Conservation (phyloP, 2,888 invertebrate species). For the Nymphalis polychloros region DNA sequence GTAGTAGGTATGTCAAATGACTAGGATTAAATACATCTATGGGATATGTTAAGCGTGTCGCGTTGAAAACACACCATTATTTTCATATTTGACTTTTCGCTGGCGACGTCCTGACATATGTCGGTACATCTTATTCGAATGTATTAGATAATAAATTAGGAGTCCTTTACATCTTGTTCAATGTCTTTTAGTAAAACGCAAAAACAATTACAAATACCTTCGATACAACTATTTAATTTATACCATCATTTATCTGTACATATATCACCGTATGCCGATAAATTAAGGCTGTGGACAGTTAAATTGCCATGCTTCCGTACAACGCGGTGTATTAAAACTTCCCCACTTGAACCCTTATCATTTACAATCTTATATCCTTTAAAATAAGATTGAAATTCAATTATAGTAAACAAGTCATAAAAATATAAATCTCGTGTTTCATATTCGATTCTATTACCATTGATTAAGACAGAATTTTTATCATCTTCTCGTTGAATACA, state of each 20-base stretch:
- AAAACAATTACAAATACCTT: conserved; percentile 31
- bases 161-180: conserved; percentile 10
- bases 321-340: conserved; percentile 51
- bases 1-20: no score
- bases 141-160: neutral
- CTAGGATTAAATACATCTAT: no score
- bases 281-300: conserved; percentile 65
- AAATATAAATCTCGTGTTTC: conserved; percentile 46
- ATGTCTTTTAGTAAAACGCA: conserved; percentile 4
- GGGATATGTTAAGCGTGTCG: no score
- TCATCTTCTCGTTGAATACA: conserved; percentile 38
- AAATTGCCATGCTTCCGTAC: conserved; percentile 68
- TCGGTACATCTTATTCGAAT: neutral
- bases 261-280: conserved; percentile 68
- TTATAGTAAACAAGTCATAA: conserved; percentile 36
- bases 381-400: conserved; percentile 44
- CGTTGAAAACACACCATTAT: no score
- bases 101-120: no score
- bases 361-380: conserved; percentile 42
- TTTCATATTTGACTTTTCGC: no score
- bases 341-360: conserved; percentile 34
- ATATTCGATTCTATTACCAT: conserved; percentile 58
- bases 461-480: conserved; percentile 56
- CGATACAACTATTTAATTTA: conserved; percentile 49
- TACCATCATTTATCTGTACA: conserved; percentile 64